A percentile compares a stretch with the other conserved stretches of the same genome.
These are phyloP conservation scores for Poeciliopsis gracilis DNA, from an alignment of 2,797 vertebrate species.

Conservation along the genomic window DNA sequence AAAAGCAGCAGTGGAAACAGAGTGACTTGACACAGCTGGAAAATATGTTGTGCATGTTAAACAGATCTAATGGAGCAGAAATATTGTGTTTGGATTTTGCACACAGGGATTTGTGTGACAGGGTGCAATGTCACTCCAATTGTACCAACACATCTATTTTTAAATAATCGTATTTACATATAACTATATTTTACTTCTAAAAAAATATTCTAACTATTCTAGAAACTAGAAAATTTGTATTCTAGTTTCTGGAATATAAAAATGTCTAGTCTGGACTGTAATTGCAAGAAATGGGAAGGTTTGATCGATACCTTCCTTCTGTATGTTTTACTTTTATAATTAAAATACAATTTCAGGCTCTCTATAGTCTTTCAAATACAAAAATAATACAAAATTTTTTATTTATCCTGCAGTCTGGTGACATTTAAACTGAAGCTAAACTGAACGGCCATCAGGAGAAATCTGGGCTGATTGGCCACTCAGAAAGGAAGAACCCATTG, in stretches of 20 bases:
- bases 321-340: background rate
- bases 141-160: background rate
- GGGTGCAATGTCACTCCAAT: background rate
- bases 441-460: background rate
- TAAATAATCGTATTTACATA: background rate
- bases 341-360: background rate
- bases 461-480: background rate
- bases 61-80: constrained; percentile 4
- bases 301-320: background rate
- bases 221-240: no score
- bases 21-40: background rate
- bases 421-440: background rate
- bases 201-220: no score
- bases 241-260: background rate
- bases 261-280: background rate
- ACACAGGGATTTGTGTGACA: background rate
- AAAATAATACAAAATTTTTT: background rate
- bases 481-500: background rate
- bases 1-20: background rate
- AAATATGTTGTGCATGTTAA: background rate
- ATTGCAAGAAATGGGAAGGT: background rate
- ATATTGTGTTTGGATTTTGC: background rate
- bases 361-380: background rate
- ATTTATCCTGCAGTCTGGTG: background rate
- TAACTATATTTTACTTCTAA: background rate